Percentiles rank a stretch among this genome's conserved stretches.
These are phyloP conservation scores for Gymnodraco acuticeps DNA, from an alignment of 2,797 vertebrate species.

Conservation along the genomic window DNA sequence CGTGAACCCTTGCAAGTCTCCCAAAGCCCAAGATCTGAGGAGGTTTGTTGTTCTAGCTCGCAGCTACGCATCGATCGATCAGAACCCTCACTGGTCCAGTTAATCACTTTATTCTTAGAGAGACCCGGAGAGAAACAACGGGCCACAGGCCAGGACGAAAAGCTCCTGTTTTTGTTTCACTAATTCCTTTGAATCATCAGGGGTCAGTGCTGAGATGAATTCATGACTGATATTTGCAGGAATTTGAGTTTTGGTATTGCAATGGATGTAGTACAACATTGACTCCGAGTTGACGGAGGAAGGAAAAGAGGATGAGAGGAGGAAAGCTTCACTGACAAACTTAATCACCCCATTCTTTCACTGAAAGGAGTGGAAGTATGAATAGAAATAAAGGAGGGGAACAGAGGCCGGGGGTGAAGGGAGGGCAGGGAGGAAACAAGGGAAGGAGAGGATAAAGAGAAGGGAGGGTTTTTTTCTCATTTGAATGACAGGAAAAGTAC, in stretches of 20 bases:
- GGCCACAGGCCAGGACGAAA: conserved; percentile 38
- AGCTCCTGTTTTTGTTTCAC: conserved; percentile 25
- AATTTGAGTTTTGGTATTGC: conserved; percentile 49
- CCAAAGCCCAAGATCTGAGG: conserved; percentile 74
- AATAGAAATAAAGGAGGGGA: conserved; percentile 39
- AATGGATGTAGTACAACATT: conserved; percentile 60
- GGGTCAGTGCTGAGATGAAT: conserved; percentile 52
- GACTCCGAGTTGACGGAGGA: conserved; percentile 45
- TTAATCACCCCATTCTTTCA: conserved; percentile 37
- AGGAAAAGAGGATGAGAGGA: conserved; percentile 15
- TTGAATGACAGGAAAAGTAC: conserved; percentile 15
- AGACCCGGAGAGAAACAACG: conserved; percentile 41
- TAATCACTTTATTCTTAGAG: conserved; percentile 74
- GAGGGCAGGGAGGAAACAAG: conserved; percentile 19
- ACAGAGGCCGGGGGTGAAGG: conserved; percentile 9
- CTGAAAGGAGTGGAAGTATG: conserved; percentile 41
- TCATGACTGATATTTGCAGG: conserved; percentile 53
- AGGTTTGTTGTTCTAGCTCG: conserved; percentile 76
- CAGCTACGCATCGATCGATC: conserved; percentile 73
- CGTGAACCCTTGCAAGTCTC: conserved; percentile 60
- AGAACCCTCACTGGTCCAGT: conserved; percentile 71
- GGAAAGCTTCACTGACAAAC: conserved; percentile 41
- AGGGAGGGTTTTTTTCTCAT: conserved; percentile 9
- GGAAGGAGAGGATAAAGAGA: conserved; percentile 1
- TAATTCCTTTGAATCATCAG: conserved; percentile 58